Evolutionary conservation across 2,888 invertebrate species (phyloP), one percentile per base, ranked within the genome.

Genomic region (Dascillus cervinus): DNA sequence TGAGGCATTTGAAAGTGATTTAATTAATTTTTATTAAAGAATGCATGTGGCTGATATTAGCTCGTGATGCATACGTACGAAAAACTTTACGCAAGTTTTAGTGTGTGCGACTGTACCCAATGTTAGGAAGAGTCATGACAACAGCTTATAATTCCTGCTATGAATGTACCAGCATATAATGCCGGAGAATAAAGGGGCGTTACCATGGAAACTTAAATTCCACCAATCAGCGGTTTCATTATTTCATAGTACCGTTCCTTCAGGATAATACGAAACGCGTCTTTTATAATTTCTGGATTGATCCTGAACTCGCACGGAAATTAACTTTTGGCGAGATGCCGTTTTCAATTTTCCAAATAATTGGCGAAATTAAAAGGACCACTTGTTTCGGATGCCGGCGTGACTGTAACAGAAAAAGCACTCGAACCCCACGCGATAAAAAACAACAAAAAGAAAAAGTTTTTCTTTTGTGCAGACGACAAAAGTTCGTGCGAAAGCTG

Each of bases 161-260:
- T 22, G 49, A 47, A 37, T 52, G 47, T 50, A 51, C 45, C 44
- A 41, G 43, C 44, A 46, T 45, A 50, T 46, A 47, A 49, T 48
- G 52, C 46, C 50, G 48, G 47, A 47, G 51, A 50, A 55, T 54
- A 53, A 53, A 55, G 57, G 60, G 62, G 62, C 62, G 62, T 62
- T 60, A 52, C 62, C 52, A 62, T 62, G 58, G 60, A 49, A 53
- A 62, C 62, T 49, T n/a, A 51, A 48, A 57, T 55, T 61, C 62
- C 60, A 53, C 62, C 62, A 62, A 62, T 62, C 58, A 53, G 58
- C 58, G 59, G 56, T 59, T 57, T 54, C 58, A 59, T 58, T 59
- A 59, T 57, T 56, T 55, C 55, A 51, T 54, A 55, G 58, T 50
- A 49, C 51, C 51, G 48, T 54, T 53, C 49, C 44, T 45, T 46